These are phyloP conservation scores for Brachypodius melanocephalos DNA, from an alignment of 2,113 vertebrate species.

Conservation along the genomic window DNA sequence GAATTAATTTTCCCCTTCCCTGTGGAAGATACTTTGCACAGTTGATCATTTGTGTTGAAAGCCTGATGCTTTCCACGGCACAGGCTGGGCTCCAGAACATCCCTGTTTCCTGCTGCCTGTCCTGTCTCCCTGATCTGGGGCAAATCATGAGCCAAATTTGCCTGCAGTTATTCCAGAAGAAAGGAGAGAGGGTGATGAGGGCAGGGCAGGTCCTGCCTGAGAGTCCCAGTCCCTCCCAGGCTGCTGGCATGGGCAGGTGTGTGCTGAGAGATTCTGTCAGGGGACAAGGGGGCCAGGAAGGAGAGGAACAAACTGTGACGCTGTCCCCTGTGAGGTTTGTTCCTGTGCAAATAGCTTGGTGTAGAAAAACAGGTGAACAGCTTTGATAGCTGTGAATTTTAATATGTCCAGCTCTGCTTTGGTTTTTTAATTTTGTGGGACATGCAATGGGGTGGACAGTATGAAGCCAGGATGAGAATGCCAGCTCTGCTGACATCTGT, in stretches of 20 bases:
- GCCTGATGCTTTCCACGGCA: neutral
- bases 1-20: slow-evolving; percentile 11
- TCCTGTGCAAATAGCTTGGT: neutral
- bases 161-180: neutral
- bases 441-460: neutral
- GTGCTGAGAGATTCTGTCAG: neutral
- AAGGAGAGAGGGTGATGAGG: neutral
- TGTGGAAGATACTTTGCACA: neutral
- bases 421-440: neutral
- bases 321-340: rapidly evolving
- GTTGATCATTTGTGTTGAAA: neutral
- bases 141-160: neutral
- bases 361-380: neutral
- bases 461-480: neutral
- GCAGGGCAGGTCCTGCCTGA: neutral
- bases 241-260: neutral
- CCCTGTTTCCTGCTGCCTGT: neutral
- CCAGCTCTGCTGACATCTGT: neutral
- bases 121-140: neutral
- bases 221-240: neutral
- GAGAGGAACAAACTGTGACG: neutral
- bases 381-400: neutral
- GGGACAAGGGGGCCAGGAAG: neutral
- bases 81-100: neutral
- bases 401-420: neutral